Base-by-base conservation (phyloP, 2,888 invertebrate genomes). In the Gortyna flavago region DNA sequence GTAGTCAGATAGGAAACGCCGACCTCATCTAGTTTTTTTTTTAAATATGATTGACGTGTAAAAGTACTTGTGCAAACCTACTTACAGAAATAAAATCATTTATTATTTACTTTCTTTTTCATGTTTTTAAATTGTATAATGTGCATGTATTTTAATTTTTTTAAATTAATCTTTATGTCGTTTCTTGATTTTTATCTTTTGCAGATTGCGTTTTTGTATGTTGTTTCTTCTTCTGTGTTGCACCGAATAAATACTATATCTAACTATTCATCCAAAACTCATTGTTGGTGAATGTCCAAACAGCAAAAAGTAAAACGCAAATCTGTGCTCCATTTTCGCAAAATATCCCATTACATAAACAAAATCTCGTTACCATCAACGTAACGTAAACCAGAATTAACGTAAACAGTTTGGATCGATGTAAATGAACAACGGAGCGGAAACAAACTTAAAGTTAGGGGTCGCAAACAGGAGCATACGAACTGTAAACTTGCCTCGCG, bases 391-490 rank as follows among this genome's bases (percentile, higher is more conserved):
- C 85, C 77, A 81, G 84, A 88, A 90, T 89, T 87, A 90, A 90
- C 88, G 89, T 91, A 90, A 91, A 91, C 90, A 89, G 87, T 90
- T 89, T 82, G 89, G 90, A 94, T 93, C 93, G 93, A 93, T 92
- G 90, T 87, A 91, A 93, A 91, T 91, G 91, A 93, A 91, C 92
- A 92, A 88, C 90, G 90, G 89, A 84, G 77, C 90, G 90, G 90
- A 91, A 90, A 92, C 91, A 93, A 95, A 95, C 93, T 94, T 93
- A 90, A 95, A 96, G 93, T 95, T 95, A 93, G 95, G 95, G 95
- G 93, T 93, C 90, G 93, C 93, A 93, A 94, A 94, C 93, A 85
- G 79, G 91, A 93, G 90, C 92, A 92, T 92, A 84, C 88, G 91
- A 94, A 93, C 93, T 93, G 93, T 93, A 91, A 94, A 93, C 94